Conservation (phyloP, 2,113 vertebrate species). For the Piprites chloris region DNA sequence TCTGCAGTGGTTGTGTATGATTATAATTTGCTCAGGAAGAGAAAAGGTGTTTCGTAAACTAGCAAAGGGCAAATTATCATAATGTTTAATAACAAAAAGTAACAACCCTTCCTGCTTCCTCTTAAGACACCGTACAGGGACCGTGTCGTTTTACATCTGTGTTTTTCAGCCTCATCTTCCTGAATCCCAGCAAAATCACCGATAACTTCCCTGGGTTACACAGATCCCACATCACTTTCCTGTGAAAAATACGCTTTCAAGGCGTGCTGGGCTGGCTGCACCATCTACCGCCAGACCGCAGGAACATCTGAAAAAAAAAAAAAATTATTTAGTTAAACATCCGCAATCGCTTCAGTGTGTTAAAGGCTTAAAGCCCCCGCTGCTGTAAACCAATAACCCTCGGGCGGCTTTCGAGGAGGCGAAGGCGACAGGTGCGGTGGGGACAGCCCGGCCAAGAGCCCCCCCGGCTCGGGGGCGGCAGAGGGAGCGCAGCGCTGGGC, state of each 20-base stretch:
- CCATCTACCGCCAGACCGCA: rapidly evolving
- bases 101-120: too few relatives aligned
- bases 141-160: background rate
- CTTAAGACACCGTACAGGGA: rapidly evolving
- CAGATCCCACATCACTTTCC: rapidly evolving
- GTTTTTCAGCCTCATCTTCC: background rate
- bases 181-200: rapidly evolving
- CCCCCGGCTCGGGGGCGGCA: background rate
- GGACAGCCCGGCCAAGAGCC: background rate
- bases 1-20: rapidly evolving
- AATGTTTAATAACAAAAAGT: too few relatives aligned
- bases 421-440: background rate
- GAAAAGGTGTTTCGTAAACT: background rate
- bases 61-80: background rate
- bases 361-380: background rate
- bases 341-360: rapidly evolving
- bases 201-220: rapidly evolving
- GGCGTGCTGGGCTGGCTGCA: rapidly evolving
- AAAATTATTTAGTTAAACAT: rapidly evolving
- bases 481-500: background rate
- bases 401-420: background rate
- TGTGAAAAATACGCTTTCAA: rapidly evolving
- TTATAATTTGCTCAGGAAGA: background rate
- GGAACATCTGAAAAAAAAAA: rapidly evolving
- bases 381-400: background rate